Evolutionary conservation across 2,888 invertebrate genomes (phyloP).

Genomic region (Orthosia cruda): DNA sequence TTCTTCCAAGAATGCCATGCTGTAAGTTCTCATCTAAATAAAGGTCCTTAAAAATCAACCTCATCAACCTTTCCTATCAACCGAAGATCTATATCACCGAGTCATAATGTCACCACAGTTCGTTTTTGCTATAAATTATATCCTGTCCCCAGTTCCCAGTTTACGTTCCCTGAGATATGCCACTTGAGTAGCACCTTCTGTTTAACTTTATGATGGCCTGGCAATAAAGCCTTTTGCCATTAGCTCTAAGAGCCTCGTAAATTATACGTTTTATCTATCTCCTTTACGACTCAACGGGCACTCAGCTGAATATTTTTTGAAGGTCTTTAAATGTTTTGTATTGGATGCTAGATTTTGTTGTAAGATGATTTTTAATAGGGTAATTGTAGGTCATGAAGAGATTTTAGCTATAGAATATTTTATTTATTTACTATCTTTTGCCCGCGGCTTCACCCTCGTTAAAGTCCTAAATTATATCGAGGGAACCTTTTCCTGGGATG

Average conservation of each 20-base stretch:
- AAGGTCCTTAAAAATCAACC: conserved; percentile 2
- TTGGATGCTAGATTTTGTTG: conserved; percentile 35
- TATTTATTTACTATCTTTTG: no score
- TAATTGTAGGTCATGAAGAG: not conserved
- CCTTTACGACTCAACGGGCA: conserved; percentile 66
- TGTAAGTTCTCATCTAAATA: not conserved
- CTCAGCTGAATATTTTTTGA: conserved; percentile 70
- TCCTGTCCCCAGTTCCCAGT: conserved; percentile 40
- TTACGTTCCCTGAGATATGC: conserved; percentile 70
- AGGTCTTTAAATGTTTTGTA: conserved; percentile 59
- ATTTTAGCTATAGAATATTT: not conserved
- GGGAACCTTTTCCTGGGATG: no score
- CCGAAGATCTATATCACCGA: conserved; percentile 33
- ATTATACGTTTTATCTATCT: conserved; percentile 82
- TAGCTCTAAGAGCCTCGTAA: conserved; percentile 84
- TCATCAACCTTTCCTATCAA: conserved; percentile 27
- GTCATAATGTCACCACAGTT: conserved; percentile 25
- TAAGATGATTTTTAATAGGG: conserved; percentile 16
- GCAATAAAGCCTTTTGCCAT: conserved; percentile 82
- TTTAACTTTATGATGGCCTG: conserved; percentile 79
- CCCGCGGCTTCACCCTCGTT: no score
- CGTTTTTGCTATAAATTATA: conserved; percentile 46
- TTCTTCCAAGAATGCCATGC: not conserved
- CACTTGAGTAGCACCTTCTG: conserved; percentile 73
- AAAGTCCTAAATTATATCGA: no score